Evolutionary conservation across 2,888 invertebrate species (phyloP).

Genomic region (Argyra leucocephala): DNA sequence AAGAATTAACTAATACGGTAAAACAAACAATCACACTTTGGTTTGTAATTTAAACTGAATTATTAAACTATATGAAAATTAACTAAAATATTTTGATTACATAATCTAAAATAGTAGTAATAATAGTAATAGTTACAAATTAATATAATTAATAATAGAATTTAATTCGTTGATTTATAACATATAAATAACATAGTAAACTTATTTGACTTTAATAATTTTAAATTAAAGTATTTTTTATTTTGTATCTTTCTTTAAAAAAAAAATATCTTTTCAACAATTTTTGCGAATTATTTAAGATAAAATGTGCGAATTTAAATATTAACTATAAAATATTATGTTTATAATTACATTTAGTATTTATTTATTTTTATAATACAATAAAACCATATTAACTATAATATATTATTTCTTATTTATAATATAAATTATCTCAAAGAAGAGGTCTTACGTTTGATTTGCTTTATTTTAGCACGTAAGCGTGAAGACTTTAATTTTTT

Average conservation of each 20-base stretch:
- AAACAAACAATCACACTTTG: slow-evolving; percentile 6
- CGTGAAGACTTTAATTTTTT: slow-evolving; percentile 37
- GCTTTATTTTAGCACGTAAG: slow-evolving; percentile 40
- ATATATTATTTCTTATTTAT: too few species aligned
- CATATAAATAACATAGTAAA: not conserved
- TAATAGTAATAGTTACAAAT: too few species aligned
- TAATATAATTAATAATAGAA: not conserved
- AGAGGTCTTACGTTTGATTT: slow-evolving; percentile 40
- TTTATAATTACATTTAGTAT: too few species aligned
- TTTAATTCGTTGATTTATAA: not conserved
- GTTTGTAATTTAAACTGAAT: not conserved
- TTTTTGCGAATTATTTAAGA: not conserved
- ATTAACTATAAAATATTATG: too few species aligned
- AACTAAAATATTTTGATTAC: too few species aligned
- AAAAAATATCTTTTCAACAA: not conserved
- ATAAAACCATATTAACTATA: too few species aligned
- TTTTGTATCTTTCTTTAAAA: too few species aligned
- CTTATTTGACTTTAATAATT: not conserved
- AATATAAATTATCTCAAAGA: slow-evolving; percentile 19
- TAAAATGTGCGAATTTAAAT: not conserved
- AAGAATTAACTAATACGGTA: not conserved
- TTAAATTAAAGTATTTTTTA: not conserved
- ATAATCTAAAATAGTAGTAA: too few species aligned
- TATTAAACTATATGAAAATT: not conserved
- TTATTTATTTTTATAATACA: too few species aligned